A percentile compares a stretch with the other conserved stretches of the same genome.
Evolutionary conservation across 2,888 invertebrate genomes (phyloP).

Genomic region (Tipula lateralis): DNA sequence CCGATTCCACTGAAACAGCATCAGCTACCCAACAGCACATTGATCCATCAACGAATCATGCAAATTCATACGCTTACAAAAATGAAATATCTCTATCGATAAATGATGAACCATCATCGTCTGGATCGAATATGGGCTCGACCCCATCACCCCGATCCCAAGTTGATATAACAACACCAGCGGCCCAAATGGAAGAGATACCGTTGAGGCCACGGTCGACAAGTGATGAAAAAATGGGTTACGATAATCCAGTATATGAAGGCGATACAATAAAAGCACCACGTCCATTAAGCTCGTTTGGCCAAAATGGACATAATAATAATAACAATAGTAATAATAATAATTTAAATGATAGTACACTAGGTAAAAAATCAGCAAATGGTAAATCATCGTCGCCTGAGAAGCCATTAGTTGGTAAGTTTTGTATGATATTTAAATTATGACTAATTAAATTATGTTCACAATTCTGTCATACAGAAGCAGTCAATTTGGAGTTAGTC

Average conservation of each 20-base stretch:
- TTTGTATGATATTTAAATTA: background rate
- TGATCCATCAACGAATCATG: background rate
- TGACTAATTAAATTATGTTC: constrained; percentile 13
- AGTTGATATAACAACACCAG: constrained; percentile 31
- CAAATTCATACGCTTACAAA: constrained; percentile 35
- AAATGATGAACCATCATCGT: constrained; percentile 36
- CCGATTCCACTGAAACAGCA: background rate
- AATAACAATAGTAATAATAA: constrained; percentile 26
- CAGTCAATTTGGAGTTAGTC: constrained; percentile 74
- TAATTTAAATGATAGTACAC: constrained; percentile 33
- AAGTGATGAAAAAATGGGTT: constrained; percentile 35
- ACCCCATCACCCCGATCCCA: constrained; percentile 37
- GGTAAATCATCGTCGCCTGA: constrained; percentile 33
- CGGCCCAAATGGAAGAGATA: constrained; percentile 34
- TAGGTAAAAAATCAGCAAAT: constrained; percentile 32
- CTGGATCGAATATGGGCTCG: constrained; percentile 33
- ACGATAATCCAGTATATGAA: constrained; percentile 37
- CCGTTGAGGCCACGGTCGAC: constrained; percentile 35
- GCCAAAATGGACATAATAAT: constrained; percentile 34
- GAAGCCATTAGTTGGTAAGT: constrained; percentile 34
- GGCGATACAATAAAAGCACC: constrained; percentile 32
- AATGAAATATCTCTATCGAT: constrained; percentile 37
- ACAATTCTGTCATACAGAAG: constrained; percentile 56
- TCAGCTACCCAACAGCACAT: background rate
- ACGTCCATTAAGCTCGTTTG: constrained; percentile 37